Base-by-base conservation (phyloP, 1,140 invertebrate species). In the Lamellibrachia luymesi region DNA sequence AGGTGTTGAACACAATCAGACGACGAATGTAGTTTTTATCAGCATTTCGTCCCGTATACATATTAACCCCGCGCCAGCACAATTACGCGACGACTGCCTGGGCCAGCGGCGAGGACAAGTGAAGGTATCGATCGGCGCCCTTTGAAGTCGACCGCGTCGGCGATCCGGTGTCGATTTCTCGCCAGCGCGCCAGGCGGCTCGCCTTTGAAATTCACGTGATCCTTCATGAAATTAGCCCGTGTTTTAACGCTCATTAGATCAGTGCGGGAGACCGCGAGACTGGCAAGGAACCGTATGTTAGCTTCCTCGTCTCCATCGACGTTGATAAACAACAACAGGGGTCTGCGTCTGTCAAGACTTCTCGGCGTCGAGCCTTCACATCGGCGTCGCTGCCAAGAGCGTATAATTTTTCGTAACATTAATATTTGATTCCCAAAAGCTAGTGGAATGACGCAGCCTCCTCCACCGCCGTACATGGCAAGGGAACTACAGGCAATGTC, bases 191-290 rank as follows among this genome's bases (percentile, higher is more conserved):
- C 64, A 22, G 64, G 64, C 64, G 64, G 64, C 64, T 22, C 64
- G 64, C 64, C 64, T 80, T 80, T 80, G 64, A 80, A 80, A 80
- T 17, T 10, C 64, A 80, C 64, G 64, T 80, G 64, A 80, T 80
- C 64, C 64, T 80, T 80, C 64, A 80, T 80, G 64, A 80, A 80
- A 80, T 80, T 80, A 80, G 64, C 64, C 64, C 64, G 64, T 80
- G 64, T 80, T 80, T 80, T 80, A 80, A 80, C 64, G 64, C 64
- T 80, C 64, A 80, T 80, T 80, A 80, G 64, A 80, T 80, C 64
- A 80, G 64, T 80, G 64, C 64, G 64, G 64, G 64, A 80, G 64
- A 80, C 13, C 64, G 64, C 64, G 64, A 80, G 64, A 80, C 64
- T 80, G 64, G 2, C 64, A 80, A 22, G 64, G 64, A 80, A 80